A percentile compares a stretch with the other conserved stretches of the same genome.
Conservation (phyloP, 2,888 invertebrate genomes). For the Meiosimyza decipiens region DNA sequence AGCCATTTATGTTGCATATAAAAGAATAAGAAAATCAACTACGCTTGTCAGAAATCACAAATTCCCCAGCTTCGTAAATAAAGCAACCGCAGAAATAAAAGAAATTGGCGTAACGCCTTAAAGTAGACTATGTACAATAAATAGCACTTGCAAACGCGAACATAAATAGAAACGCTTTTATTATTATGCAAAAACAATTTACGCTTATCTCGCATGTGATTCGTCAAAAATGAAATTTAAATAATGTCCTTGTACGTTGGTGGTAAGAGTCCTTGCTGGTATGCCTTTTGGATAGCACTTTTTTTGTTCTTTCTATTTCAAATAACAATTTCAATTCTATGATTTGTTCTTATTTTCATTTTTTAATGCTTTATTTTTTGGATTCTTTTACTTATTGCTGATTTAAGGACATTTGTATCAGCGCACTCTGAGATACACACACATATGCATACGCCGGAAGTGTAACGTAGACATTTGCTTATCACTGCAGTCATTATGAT, state of each 20-base stretch:
- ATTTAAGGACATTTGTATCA: conserved; percentile 18
- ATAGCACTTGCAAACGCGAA: background rate
- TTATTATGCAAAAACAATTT: conserved; percentile 54
- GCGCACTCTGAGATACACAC: background rate
- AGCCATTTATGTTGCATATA: conserved; percentile 32
- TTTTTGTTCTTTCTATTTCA: background rate
- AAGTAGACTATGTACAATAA: conserved; percentile 31
- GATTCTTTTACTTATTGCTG: conserved; percentile 16
- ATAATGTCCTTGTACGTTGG: conserved; percentile 6
- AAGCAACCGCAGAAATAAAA: conserved; percentile 8
- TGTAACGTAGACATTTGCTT: conserved; percentile 26
- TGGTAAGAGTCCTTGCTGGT: background rate
- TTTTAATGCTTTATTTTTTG: conserved; percentile 28
- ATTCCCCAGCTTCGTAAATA: no score
- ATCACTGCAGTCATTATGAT: conserved; percentile 20
- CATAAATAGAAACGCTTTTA: conserved; percentile 1
- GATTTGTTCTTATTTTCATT: conserved; percentile 24
- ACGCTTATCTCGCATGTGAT: conserved; percentile 57
- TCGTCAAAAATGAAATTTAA: conserved; percentile 50
- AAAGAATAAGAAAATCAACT: background rate
- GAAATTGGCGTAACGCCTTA: conserved; percentile 14
- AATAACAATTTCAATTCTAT: conserved; percentile 19
- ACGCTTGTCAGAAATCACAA: background rate
- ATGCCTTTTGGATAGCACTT: no score
- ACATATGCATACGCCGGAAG: conserved; percentile 25